These are phyloP conservation scores for Sebastiscus albofasciatus DNA, from an alignment of 2,797 vertebrate genomes.

Conservation along the genomic window DNA sequence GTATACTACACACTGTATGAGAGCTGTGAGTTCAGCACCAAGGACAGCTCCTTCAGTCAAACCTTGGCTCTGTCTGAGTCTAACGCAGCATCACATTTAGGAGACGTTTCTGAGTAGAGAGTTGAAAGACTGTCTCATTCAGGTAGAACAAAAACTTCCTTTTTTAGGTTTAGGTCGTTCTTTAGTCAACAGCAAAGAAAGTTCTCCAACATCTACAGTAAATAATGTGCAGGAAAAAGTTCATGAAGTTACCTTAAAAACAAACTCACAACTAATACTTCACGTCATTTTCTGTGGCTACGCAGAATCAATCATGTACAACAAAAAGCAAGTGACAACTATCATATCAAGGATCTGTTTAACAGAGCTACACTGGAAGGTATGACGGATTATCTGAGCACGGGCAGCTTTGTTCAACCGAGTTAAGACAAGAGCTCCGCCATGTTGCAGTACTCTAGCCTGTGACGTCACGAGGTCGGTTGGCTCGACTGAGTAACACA, in stretches of 20 bases:
- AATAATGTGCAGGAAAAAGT: background rate
- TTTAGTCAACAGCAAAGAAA: background rate
- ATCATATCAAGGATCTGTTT: background rate
- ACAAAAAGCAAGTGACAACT: background rate
- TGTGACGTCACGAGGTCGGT: no score
- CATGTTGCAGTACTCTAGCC: no score
- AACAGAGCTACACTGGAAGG: background rate
- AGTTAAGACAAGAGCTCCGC: no score
- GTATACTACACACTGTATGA: background rate
- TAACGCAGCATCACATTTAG: background rate
- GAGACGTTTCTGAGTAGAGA: background rate
- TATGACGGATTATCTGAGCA: background rate
- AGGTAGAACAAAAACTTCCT: background rate
- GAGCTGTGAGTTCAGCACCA: slow-evolving; percentile 32
- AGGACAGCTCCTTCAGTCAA: slow-evolving; percentile 36
- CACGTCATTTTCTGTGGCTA: background rate
- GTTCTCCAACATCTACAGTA: background rate
- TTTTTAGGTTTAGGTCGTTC: background rate
- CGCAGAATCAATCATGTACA: background rate
- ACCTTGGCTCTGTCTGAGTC: background rate
- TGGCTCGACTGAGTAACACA: no score
- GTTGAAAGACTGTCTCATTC: background rate
- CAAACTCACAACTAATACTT: background rate
- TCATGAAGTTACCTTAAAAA: background rate
- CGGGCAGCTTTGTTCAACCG: no score